Percentiles rank a stretch among this genome's conserved stretches.
Conservation (phyloP, 1,140 invertebrate species). For the Penaeus indicus region DNA sequence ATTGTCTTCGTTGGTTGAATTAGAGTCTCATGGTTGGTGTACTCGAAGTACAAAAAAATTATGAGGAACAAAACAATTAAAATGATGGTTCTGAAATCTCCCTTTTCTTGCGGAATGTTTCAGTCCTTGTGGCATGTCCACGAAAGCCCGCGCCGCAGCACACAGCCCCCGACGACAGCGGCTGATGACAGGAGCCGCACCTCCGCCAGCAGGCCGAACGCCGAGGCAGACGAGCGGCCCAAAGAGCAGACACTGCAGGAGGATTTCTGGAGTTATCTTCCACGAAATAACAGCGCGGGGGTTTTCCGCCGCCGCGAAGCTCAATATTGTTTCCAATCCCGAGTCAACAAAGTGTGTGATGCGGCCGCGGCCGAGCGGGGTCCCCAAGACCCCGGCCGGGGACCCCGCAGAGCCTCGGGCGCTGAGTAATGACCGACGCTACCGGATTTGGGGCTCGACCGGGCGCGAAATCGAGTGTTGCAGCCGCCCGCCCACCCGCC, state of each 20-base stretch:
- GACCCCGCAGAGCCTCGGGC: conserved; percentile 2
- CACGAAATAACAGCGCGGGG: conserved; percentile 16
- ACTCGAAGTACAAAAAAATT: too few relatives aligned
- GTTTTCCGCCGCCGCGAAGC: not conserved
- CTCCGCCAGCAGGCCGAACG: not conserved
- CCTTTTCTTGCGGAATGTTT: too few relatives aligned
- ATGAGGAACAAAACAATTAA: too few relatives aligned
- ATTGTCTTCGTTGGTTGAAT: too few relatives aligned
- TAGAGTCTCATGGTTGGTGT: too few relatives aligned
- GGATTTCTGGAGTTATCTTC: conserved; percentile 16
- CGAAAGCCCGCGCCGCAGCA: too few relatives aligned
- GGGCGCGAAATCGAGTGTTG: conserved; percentile 27
- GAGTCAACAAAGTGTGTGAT: conserved; percentile 45
- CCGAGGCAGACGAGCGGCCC: not conserved
- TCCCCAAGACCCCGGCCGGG: too few relatives aligned
- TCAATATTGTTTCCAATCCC: conserved; percentile 44
- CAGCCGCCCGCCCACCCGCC: not conserved
- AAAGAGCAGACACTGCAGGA: conserved; percentile 4
- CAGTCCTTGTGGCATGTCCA: too few relatives aligned
- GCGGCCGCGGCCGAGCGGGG: conserved; percentile 2
- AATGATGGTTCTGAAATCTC: too few relatives aligned
- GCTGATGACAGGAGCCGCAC: too few relatives aligned
- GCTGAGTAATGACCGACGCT: conserved; percentile 28
- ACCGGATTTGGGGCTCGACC: conserved; percentile 25
- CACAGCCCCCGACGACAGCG: too few relatives aligned